Evolutionary conservation across 2,888 invertebrate genomes (phyloP), one percentile per base, ranked within the genome.

Genomic region (Dione vanillae): DNA sequence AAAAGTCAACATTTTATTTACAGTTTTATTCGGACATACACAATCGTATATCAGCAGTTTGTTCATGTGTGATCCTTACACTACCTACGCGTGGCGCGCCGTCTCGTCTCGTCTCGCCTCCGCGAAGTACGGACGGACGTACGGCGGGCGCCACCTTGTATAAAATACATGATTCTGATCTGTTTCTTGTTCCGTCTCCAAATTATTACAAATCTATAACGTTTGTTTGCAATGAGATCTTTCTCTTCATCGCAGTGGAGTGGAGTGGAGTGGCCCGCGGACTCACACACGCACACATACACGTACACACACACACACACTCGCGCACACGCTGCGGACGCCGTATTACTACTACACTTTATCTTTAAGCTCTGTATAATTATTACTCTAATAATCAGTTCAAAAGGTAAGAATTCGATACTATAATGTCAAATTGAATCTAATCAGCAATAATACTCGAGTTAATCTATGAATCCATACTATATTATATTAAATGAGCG

Each of bases 391-490:
- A 84, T 79, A 84, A 82, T 88, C 85, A 89, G 85, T 89, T 87
- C 82, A 84, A 83, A 83, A 87, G 89, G 87, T 84, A 85, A 84
- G 84, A 85, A 75, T 78, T 77, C 67, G 73, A 76, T 76, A 78
- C 75, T 77, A 79, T 85, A 83, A 84, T 85, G 86, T 88, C 85
- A 87, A 85, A 86, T 88, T 86, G 85, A 87, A 85, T 90, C 89
- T 90, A 91, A 85, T 90, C 88, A 81, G 90, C 89, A 92, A 92
- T 92, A 92, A 92, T 92, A 92, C 92, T 92, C 92, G 89, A 84
- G 89, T 86, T 89, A 91, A 91, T 90, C 91, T 91, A 91, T 78
- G 89, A 86, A 90, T 90, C 85, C 88, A 91, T 91, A 88, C 91
- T 92, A 92, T 92, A 92, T 92, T 91, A 91, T 86, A 88, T 86